These are phyloP conservation scores for Leuciscus waleckii DNA, from an alignment of 2,797 vertebrate species.

Conservation along the genomic window DNA sequence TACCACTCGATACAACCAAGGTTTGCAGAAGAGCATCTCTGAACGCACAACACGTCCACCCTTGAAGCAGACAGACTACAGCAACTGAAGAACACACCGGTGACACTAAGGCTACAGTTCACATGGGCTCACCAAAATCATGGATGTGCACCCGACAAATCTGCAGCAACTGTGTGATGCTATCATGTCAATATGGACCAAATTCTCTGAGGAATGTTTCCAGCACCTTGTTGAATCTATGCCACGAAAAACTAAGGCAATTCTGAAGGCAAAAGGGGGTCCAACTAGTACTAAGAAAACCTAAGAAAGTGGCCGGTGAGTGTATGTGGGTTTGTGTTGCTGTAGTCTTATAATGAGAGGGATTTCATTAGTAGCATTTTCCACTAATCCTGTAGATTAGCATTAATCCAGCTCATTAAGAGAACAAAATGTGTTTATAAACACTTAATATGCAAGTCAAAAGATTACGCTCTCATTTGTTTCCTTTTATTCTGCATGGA, in stretches of 20 bases:
- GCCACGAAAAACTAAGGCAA: background rate
- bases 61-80: background rate
- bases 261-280: background rate
- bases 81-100: background rate
- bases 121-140: background rate
- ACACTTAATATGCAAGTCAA: slow-evolving; percentile 8
- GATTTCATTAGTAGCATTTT: background rate
- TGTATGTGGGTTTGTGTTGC: slow-evolving; percentile 4
- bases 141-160: slow-evolving; percentile 70
- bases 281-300: background rate
- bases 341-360: background rate
- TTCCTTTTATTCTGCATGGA: background rate
- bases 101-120: background rate
- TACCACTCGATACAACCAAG: background rate
- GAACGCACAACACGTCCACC: background rate
- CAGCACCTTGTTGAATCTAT: background rate
- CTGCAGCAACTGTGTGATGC: slow-evolving; percentile 64
- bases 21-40: background rate
- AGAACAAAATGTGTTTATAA: slow-evolving; percentile 28
- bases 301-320: background rate
- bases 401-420: background rate
- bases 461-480: background rate
- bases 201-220: too few species aligned
- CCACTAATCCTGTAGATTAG: slow-evolving; percentile 17
- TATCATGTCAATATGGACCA: slow-evolving; percentile 51